Evolutionary conservation across 2,888 invertebrate genomes (phyloP).

Genomic region (Andrena fulva): DNA sequence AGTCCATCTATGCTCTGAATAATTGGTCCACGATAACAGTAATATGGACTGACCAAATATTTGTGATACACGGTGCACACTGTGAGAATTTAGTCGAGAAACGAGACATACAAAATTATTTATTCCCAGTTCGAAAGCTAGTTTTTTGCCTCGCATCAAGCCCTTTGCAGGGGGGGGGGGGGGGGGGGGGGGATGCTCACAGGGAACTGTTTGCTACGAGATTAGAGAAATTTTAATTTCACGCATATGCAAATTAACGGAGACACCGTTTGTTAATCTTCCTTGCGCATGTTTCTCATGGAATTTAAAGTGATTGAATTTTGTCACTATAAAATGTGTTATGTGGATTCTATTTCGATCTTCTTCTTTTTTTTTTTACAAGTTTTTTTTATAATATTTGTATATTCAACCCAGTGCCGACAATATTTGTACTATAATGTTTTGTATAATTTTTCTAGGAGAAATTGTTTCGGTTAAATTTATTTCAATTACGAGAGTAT

Average conservation of each 20-base stretch:
- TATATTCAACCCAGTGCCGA: slow-evolving; percentile 42
- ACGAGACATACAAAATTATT: slow-evolving; percentile 52
- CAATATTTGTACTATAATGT: slow-evolving; percentile 30
- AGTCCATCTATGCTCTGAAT: slow-evolving; percentile 61
- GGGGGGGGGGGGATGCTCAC: slow-evolving; percentile 42
- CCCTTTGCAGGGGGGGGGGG: slow-evolving; percentile 27
- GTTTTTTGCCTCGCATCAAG: slow-evolving; percentile 54
- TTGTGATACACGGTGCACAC: slow-evolving; percentile 69
- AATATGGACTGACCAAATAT: slow-evolving; percentile 69
- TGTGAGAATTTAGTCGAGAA: slow-evolving; percentile 62
- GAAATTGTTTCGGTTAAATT: slow-evolving; percentile 28
- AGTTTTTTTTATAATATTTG: slow-evolving; percentile 32
- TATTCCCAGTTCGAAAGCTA: slow-evolving; percentile 64
- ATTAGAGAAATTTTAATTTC: slow-evolving; percentile 45
- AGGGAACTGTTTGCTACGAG: slow-evolving; percentile 46
- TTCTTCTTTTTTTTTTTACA: slow-evolving; percentile 8
- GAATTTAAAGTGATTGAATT: slow-evolving; percentile 24
- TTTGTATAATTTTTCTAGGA: slow-evolving; percentile 29
- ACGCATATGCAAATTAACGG: slow-evolving; percentile 40
- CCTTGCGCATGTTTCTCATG: slow-evolving; percentile 30
- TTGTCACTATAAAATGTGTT: slow-evolving; percentile 40
- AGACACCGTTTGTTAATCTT: slow-evolving; percentile 56
- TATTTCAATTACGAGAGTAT: slow-evolving; percentile 19
- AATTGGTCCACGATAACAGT: slow-evolving; percentile 64
- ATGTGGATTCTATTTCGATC: slow-evolving; percentile 19